phyloP scores from a whole-genome alignment of 1,140 invertebrate species.

The Magallana ariakensis region DNA sequence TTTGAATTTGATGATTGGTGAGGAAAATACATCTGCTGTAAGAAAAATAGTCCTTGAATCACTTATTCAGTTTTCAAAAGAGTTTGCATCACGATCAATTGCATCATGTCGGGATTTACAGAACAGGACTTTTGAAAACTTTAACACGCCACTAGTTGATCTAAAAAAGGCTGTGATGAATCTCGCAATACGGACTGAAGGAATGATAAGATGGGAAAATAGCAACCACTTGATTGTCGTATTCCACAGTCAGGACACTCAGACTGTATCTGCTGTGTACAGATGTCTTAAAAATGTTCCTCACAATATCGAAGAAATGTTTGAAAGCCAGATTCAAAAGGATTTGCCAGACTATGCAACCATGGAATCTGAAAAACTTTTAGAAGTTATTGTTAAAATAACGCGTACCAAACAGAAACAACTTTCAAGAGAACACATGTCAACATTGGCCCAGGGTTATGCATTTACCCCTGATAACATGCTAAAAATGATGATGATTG shows the following conservation, averaged over 20 bases:
- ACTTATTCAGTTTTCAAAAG: constrained; percentile 51
- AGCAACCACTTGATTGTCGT: constrained; percentile 63
- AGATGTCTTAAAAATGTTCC: constrained; percentile 55
- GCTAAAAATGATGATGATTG: constrained; percentile 63
- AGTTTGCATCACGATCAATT: constrained; percentile 59
- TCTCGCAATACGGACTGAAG: constrained; percentile 43
- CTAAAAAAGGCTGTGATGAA: background rate
- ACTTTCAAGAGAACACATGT: background rate
- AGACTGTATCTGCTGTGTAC: constrained; percentile 64
- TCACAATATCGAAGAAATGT: constrained; percentile 50
- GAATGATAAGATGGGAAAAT: constrained; percentile 66
- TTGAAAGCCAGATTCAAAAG: constrained; percentile 62
- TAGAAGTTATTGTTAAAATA: constrained; percentile 54
- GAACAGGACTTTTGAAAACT: background rate
- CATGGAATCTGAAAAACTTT: constrained; percentile 44
- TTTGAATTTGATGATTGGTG: constrained; percentile 50
- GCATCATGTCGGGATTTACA: constrained; percentile 54
- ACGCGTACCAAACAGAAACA: constrained; percentile 29
- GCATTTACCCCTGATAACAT: constrained; percentile 65
- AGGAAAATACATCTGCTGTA: background rate
- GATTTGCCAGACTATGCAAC: constrained; percentile 47
- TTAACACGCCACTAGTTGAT: background rate
- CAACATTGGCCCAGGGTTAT: constrained; percentile 53
- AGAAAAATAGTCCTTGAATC: constrained; percentile 16
- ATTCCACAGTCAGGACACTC: constrained; percentile 61